Evolutionary conservation across 2,797 vertebrate genomes (phyloP), one percentile per base, ranked within the genome.

Genomic region (Staurois parvus): DNA sequence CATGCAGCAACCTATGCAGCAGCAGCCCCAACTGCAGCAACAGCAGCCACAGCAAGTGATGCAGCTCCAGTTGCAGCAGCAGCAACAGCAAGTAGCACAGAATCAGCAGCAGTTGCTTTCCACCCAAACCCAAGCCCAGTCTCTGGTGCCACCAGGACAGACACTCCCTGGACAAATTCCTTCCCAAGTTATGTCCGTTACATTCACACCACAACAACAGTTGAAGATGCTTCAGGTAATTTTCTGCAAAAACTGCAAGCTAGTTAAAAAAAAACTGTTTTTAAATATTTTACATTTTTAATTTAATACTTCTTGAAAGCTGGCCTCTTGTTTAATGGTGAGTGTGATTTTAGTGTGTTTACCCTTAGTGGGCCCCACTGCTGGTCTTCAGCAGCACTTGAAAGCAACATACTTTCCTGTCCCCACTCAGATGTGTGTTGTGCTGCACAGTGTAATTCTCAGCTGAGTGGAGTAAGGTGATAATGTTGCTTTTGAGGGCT

Each of bases 101-200:
- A 92, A 91, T 73, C 94, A 95, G 1, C 91, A 94, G 0, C 90
- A 95, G 24, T 95, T 96, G 72, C 95, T 98, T 89, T 95, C 96
- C 0, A 93, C 95, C 4, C 97, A 97, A 67, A 88, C 95, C 0
- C 94, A 94, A 89, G 78, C 93, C 37, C 93, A 97, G 80, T 91
- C 95, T 80, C 91, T 98, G 94, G 95, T 95, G 4, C 91, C 95
- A 0, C 97, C 97, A 89, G 95, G 95, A 85, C 96, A 83, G 52
- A 24, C 52, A 17, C 59, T 83, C 1, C 96, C 97, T 89, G 95
- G 95, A 85, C 96, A 96, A 89, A 96, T 99, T 90, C 78, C 95
- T 0, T 29, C 92, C 70, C 96, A 96, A 88, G 95, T 96, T 59
- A 94, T 96, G 85, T 88, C 95, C 83, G 93, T 96, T 80, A 92